Conservation (phyloP, 1,140 invertebrate species). For the Trichonephila clavipes region DNA sequence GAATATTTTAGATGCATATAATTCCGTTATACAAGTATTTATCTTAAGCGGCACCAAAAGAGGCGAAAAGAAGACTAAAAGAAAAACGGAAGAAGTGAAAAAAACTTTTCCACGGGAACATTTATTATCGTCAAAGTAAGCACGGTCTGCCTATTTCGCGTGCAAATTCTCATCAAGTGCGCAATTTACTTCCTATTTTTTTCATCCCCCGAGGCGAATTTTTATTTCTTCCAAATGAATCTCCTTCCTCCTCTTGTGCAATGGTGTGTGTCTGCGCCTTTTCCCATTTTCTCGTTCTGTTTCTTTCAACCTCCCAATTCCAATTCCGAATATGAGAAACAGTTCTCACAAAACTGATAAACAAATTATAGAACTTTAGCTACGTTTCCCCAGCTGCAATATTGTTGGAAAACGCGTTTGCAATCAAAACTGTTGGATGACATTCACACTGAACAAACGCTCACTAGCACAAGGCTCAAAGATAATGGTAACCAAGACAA, state of each 20-base stretch:
- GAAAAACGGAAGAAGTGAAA: not conserved
- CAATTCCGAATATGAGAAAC: slow-evolving; percentile 42
- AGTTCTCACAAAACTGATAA: slow-evolving; percentile 45
- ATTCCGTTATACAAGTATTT: not conserved
- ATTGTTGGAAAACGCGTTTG: not conserved
- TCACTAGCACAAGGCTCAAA: not conserved
- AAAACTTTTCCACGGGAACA: slow-evolving; percentile 12
- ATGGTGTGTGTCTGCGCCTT: not conserved
- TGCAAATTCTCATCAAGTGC: slow-evolving; percentile 54
- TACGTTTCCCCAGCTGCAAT: slow-evolving; percentile 5
- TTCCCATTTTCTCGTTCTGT: slow-evolving; percentile 11
- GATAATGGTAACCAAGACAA: slow-evolving; percentile 6
- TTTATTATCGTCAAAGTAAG: slow-evolving; percentile 52
- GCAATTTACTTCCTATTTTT: slow-evolving; percentile 54
- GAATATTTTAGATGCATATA: too few relatives aligned
- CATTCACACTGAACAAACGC: slow-evolving; percentile 3
- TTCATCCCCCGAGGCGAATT: not conserved
- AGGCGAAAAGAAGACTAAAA: not conserved
- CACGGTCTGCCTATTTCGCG: slow-evolving; percentile 10
- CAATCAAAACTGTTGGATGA: slow-evolving; percentile 4
- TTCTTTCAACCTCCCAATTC: not conserved
- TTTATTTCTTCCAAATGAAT: slow-evolving; percentile 48
- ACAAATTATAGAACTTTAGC: slow-evolving; percentile 50
- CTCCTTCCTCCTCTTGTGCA: not conserved
- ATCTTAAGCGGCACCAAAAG: not conserved